Evolutionary conservation across 2,888 invertebrate genomes (phyloP).

Genomic region (Drosophila differens): DNA sequence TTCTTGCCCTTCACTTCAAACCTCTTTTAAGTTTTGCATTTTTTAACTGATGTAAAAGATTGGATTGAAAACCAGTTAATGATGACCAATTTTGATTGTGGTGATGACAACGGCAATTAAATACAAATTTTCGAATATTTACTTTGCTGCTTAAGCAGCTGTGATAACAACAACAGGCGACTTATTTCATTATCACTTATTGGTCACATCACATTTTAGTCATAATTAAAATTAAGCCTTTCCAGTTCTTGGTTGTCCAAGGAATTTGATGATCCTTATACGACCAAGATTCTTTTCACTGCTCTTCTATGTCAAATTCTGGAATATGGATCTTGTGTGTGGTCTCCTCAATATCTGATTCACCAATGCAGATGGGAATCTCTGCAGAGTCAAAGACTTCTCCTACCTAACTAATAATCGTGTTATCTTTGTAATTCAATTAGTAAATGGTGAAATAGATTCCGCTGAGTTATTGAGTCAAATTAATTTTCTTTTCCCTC

Average conservation of each 20-base stretch:
- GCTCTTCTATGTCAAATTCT: background rate
- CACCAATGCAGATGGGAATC: background rate
- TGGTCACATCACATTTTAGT: background rate
- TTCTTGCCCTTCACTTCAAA: slow-evolving; percentile 21
- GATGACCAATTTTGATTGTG: slow-evolving; percentile 15
- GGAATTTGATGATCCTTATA: background rate
- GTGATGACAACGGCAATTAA: slow-evolving; percentile 6
- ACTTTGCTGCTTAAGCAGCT: background rate
- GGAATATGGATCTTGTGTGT: background rate
- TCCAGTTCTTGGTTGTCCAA: background rate
- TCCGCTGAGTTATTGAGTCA: background rate
- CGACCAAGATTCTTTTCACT: background rate
- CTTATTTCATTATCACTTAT: background rate
- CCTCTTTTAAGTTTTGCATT: background rate
- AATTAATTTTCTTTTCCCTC: background rate
- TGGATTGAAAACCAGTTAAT: slow-evolving; percentile 44
- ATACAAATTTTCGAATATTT: background rate
- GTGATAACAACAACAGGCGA: background rate
- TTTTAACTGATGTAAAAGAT: slow-evolving; percentile 20
- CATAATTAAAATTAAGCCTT: background rate
- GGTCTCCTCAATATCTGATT: background rate
- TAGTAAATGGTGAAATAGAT: background rate
- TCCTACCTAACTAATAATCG: background rate
- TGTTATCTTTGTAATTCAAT: background rate
- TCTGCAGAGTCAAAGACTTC: background rate